Evolutionary conservation across 1,140 invertebrate species (phyloP), one percentile per base, ranked within the genome.

Genomic region (Drosophila biarmipes): DNA sequence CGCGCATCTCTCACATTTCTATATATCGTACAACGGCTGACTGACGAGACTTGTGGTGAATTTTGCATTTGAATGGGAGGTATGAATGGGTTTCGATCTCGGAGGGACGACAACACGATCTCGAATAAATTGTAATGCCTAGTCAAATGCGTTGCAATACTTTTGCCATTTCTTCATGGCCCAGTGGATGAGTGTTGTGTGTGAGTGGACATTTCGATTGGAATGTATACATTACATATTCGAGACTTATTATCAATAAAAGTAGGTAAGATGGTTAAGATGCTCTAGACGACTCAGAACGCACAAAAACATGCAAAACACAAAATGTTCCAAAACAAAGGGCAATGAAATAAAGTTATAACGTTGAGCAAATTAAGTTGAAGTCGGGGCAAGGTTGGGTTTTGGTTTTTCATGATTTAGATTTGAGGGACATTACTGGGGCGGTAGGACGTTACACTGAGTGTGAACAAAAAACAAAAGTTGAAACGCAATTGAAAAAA

Each of bases 221-320:
- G 73, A 76, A 76, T 76, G 73, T 76, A 75, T 55, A 55, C 51
- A 67, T 42, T 42, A 34, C 7, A 46, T 34, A 46, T 42, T 59
- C 17, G 29, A 29, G 29, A 40, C 21, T 27, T 24, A 10, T 51
- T 64, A 52, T 67, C 19, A 46, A 34, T 67, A 38, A 51, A 49
- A 38, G 19, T 37, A 15, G n/a, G 63, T 38, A 34, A 43, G 4
- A 15, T 14, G 58, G 58, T 24, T 63, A 48, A 17, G 45, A 66
- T 66, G 62, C 62, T 66, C 62, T 62, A 49, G 46, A 67, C 63
- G 29, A 37, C 19, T 64, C 59, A 67, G 35, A 49, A 74, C 54
- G 57, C 78, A 73, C 67, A 73, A 66, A 68, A 73, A 56, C 80
- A 84, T 84, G 80, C 80, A 86, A 82, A 67, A 66, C 56, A 69